Conservation (phyloP, 1,140 invertebrate species). For the Orussus abietinus region DNA sequence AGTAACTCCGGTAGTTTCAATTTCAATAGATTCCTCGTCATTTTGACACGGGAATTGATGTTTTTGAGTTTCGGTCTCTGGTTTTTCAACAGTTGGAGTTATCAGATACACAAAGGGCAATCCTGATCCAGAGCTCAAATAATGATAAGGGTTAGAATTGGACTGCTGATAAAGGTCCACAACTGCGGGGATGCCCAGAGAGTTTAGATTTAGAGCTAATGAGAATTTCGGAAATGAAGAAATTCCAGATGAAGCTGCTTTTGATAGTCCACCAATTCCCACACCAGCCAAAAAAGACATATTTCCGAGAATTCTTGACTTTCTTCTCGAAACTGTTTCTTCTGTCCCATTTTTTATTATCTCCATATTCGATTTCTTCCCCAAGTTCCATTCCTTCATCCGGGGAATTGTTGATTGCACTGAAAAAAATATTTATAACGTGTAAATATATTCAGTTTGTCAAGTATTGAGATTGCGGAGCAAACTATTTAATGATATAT, state of each 20-base stretch:
- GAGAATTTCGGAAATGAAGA: conserved; percentile 11
- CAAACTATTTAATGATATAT: too few species aligned
- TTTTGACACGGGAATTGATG: neutral
- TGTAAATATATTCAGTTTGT: too few species aligned
- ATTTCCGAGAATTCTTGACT: conserved; percentile 30
- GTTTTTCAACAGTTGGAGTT: conserved; percentile 4
- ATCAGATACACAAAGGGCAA: conserved; percentile 14
- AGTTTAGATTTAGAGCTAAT: neutral
- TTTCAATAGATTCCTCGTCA: neutral
- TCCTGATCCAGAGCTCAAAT: neutral
- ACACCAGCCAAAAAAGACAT: conserved; percentile 39
- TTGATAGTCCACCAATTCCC: conserved; percentile 25
- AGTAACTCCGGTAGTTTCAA: too few species aligned
- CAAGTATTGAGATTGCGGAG: too few species aligned
- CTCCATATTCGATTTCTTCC: too few species aligned
- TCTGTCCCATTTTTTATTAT: too few species aligned
- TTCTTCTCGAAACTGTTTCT: conserved; percentile 18
- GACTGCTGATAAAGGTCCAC: too few species aligned
- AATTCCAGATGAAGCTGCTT: conserved; percentile 18
- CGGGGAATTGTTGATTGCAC: too few species aligned
- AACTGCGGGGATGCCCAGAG: too few species aligned
- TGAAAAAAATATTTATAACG: too few species aligned
- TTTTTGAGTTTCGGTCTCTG: neutral
- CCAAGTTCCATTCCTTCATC: too few species aligned
- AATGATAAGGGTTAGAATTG: neutral